Base-by-base conservation (phyloP, 2,888 invertebrate species). In the Argyresthia goedartella region DNA sequence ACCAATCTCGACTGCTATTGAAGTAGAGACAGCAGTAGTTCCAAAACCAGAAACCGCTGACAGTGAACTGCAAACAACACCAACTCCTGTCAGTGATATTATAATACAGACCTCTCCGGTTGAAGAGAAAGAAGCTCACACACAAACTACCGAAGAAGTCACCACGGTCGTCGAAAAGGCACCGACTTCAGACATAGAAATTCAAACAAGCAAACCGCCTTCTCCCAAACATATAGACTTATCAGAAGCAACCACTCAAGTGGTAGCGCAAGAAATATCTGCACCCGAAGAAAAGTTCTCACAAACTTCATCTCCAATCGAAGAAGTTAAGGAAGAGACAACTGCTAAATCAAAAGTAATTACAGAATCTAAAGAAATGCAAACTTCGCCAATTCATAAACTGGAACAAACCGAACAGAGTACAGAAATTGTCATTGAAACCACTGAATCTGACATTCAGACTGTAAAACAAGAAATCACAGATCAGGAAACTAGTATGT, bases 21-120 rank as follows among this genome's bases (percentile, higher is more conserved):
- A 25, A 25, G 39, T 39, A n/a, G 25, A 15, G n/a, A 46, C 25
- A 10, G n/a, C 33, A 16, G 46, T 33, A 11, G 8, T 33, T 25
- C 49, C 62, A 16, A 71, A 70, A 57, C 73, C 75, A 39, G 77
- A 78, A 57, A 74, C 76, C 16, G 63, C 69, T 49, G 78, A 81
- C 44, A 71, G 71, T 59, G 81, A 85, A 56, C 69, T 87, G 39
- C 90, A 90, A 68, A 90, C 89, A 8, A 87, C 88, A 25, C 88
- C 89, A 10, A 85, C 84, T 55, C 69, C 73, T 49, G 63, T 81
- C 0, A 80, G 71, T 52, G 89, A 90, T 63, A 77, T 69, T 25
- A 76, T 87, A 42, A 81, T 89, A 51, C 93, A 94, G 79, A 93
- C 93, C 4, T 82, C 88, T 11, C 89, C 90, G 8, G 66, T 77